Percentiles rank a stretch among this genome's conserved stretches.
phyloP scores from a whole-genome alignment of 2,113 vertebrate genomes.

The Rattus rattus region DNA sequence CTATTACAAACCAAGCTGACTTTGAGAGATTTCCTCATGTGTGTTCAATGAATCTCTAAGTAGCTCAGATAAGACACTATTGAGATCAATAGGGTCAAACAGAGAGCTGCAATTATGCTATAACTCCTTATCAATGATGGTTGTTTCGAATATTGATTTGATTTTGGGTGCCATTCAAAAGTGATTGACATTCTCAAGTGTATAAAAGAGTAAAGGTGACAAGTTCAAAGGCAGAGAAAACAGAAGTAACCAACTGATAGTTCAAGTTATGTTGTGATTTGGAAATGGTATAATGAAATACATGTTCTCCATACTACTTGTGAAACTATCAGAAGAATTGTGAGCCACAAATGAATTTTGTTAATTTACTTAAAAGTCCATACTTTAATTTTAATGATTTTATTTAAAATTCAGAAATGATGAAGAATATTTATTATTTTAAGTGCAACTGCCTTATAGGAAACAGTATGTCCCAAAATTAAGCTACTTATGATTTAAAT shows the following conservation, averaged over 20 bases:
- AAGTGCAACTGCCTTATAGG: not conserved
- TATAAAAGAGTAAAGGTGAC: not conserved
- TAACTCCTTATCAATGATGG: not conserved
- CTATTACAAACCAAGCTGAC: not conserved
- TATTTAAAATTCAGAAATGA: conserved; percentile 35
- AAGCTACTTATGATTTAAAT: not conserved
- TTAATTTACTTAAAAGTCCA: conserved; percentile 55
- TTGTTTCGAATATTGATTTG: not conserved
- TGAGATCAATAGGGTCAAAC: not conserved
- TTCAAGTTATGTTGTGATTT: not conserved
- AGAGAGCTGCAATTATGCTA: not conserved
- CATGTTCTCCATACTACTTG: not conserved
- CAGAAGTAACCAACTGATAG: not conserved
- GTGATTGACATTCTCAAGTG: not conserved
- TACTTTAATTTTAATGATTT: conserved; percentile 50
- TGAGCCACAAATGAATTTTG: conserved; percentile 9
- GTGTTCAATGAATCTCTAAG: not conserved
- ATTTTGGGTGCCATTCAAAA: not conserved
- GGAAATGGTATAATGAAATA: not conserved
- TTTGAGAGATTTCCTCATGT: not conserved
- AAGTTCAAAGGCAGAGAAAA: not conserved
- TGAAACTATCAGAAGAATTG: not conserved
- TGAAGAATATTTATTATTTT: not conserved
- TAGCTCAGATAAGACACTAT: not conserved
- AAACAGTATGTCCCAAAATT: not conserved